phyloP scores from a whole-genome alignment of 2,797 vertebrate species.

The Phoxinus dragarum region DNA sequence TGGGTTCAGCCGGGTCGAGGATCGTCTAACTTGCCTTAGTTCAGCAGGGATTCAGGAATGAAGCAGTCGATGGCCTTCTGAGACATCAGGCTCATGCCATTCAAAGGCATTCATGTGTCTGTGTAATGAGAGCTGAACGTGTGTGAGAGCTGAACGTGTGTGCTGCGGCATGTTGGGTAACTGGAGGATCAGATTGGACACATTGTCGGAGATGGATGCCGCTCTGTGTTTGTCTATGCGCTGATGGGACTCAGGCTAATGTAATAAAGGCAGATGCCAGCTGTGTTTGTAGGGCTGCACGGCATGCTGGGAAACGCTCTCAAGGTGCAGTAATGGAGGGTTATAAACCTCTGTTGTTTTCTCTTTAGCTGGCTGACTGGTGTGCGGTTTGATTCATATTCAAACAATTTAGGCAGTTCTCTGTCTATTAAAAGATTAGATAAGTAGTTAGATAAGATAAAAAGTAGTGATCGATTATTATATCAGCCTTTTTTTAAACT shows the following conservation, averaged over 20 bases:
- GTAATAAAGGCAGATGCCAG: slow-evolving; percentile 37
- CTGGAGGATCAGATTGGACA: background rate
- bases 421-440: background rate
- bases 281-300: slow-evolving; percentile 1
- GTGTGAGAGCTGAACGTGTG: too few relatives aligned
- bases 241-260: slow-evolving; percentile 48
- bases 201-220: background rate
- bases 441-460: too few relatives aligned
- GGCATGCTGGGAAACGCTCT: background rate
- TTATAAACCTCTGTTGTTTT: slow-evolving; percentile 10
- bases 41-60: slow-evolving; percentile 3
- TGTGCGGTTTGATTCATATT: background rate
- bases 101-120: slow-evolving; percentile 14
- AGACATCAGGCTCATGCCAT: background rate
- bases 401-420: too few relatives aligned
- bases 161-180: slow-evolving; percentile 29
- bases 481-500: background rate
- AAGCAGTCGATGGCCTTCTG: slow-evolving; percentile 17
- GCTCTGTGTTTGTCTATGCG: background rate
- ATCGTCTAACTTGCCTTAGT: background rate
- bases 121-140: slow-evolving; percentile 34
- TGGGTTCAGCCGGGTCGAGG: slow-evolving; percentile 9
- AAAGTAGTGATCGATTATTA: background rate
- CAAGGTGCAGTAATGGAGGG: background rate
- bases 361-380: background rate